Conservation (phyloP, 2,113 vertebrate species). For the Ctenomys sociabilis region DNA sequence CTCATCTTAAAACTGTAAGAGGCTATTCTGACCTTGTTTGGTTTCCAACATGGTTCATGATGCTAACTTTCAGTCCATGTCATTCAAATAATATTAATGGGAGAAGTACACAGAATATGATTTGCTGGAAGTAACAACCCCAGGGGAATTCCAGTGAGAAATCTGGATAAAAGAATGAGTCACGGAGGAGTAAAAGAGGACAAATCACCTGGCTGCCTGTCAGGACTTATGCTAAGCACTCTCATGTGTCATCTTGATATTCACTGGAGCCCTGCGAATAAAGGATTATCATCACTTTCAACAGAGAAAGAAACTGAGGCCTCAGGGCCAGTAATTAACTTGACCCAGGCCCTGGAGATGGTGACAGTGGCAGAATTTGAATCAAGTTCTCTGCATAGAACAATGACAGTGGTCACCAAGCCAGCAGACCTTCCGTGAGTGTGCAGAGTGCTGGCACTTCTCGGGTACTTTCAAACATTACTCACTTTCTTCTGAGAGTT, state of each 20-base stretch:
- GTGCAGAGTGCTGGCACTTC: not conserved
- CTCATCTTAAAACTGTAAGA: not conserved
- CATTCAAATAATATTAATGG: not conserved
- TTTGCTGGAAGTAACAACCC: constrained; percentile 36
- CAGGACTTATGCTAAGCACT: not conserved
- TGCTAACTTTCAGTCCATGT: constrained; percentile 58
- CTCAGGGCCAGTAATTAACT: not conserved
- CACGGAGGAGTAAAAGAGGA: not conserved
- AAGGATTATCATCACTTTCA: not conserved
- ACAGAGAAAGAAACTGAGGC: not conserved
- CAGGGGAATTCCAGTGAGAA: constrained; percentile 42
- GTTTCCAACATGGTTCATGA: constrained; percentile 36
- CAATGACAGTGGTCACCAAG: not conserved
- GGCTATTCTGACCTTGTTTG: not conserved
- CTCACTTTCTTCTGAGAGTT: not conserved
- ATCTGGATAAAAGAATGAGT: constrained; percentile 40
- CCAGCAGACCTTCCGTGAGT: not conserved
- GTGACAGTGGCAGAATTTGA: not conserved
- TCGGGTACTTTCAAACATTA: not conserved
- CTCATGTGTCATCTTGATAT: not conserved
- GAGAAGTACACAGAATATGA: not conserved
- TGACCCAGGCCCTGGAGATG: not conserved
- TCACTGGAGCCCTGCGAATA: not conserved
- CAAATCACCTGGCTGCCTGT: not conserved
- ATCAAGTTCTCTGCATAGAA: not conserved